Evolutionary conservation across 2,888 invertebrate genomes (phyloP).

Genomic region (Philereme vetulata): DNA sequence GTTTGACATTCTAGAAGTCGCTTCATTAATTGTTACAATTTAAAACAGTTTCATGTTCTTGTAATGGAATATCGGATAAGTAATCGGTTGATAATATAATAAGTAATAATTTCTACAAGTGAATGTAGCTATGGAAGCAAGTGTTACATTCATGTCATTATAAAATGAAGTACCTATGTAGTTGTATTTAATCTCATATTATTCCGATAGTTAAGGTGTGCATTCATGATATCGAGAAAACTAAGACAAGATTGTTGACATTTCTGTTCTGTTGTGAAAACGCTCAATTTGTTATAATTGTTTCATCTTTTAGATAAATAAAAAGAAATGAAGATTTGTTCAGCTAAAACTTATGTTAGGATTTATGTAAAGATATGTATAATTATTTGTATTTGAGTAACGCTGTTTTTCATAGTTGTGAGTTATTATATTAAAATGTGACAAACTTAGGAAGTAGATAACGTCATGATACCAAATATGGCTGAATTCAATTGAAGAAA

Average conservation of each 20-base stretch:
- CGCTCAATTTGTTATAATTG: constrained; percentile 16
- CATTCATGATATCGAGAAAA: constrained; percentile 22
- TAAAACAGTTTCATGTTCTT: background rate
- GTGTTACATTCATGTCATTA: constrained; percentile 36
- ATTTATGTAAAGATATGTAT: constrained; percentile 16
- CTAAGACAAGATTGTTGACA: constrained; percentile 23
- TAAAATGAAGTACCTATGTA: constrained; percentile 28
- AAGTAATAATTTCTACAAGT: constrained; percentile 27
- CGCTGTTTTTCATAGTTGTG: constrained; percentile 14
- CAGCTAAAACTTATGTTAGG: background rate
- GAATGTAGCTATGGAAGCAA: constrained; percentile 34
- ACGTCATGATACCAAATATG: constrained; percentile 62
- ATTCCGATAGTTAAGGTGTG: constrained; percentile 23
- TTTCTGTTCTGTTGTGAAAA: constrained; percentile 25
- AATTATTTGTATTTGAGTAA: constrained; percentile 14
- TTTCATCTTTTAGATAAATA: background rate
- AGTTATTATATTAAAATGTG: constrained; percentile 13
- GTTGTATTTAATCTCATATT: constrained; percentile 24
- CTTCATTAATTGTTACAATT: background rate
- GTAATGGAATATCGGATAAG: constrained; percentile 30
- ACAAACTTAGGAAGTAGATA: constrained; percentile 28
- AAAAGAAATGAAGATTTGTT: background rate
- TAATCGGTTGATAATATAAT: constrained; percentile 18
- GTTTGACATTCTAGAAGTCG: too few relatives aligned
- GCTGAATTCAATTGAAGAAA: constrained; percentile 52